Conservation (phyloP, 2,888 invertebrate species). For the Tenthredo scrophulariae region DNA sequence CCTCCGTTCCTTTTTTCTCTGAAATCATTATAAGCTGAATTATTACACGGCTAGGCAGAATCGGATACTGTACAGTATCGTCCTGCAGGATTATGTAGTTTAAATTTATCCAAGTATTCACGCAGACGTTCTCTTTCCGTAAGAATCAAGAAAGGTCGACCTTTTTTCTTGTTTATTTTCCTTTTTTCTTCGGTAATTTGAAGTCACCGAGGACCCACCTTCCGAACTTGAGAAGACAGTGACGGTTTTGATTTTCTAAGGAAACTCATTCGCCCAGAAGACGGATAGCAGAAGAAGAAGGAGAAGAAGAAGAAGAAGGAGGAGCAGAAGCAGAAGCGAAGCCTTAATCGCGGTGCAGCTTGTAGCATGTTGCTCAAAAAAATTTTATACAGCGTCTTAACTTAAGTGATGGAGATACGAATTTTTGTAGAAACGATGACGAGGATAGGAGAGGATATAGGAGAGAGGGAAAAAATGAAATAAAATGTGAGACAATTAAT, state of each 20-base stretch:
- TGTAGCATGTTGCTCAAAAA: not conserved
- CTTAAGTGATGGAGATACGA: not conserved
- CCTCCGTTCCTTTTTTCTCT: not conserved
- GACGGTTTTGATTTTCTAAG: conserved; percentile 16
- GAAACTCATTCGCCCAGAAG: conserved; percentile 15
- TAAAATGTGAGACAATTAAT: not conserved
- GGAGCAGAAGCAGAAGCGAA: not conserved
- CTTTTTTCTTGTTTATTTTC: not conserved
- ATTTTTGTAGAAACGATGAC: not conserved
- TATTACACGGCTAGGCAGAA: not conserved
- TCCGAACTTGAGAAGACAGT: conserved; percentile 31
- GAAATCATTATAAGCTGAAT: conserved; percentile 18
- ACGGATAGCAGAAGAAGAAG: not conserved
- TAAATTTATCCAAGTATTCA: not conserved
- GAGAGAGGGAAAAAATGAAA: not conserved
- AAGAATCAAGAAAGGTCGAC: not conserved
- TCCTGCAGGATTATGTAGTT: not conserved
- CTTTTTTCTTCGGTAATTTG: not conserved
- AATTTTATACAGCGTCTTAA: not conserved
- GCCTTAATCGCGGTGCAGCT: conserved; percentile 2
- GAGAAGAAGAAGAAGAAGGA: not conserved
- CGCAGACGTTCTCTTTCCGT: not conserved
- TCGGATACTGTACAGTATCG: not conserved
- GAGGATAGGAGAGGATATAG: not conserved
- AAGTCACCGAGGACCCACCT: not conserved